Evolutionary conservation across 2,888 invertebrate genomes (phyloP).

Genomic region (Morinoia aosen): DNA sequence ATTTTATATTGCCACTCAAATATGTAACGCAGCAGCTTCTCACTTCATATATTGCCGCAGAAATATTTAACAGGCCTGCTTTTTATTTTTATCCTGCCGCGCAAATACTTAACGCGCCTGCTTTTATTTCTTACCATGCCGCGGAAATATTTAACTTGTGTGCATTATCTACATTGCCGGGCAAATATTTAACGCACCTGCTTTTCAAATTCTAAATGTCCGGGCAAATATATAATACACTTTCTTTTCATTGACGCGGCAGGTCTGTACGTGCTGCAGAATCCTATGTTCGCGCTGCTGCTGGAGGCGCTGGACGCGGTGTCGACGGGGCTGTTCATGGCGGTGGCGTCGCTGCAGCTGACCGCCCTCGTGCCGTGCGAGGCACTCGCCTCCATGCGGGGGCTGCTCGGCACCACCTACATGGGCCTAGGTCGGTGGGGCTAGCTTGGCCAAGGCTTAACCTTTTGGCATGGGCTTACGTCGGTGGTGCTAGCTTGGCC

Average conservation of each 20-base stretch:
- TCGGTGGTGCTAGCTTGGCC: not conserved
- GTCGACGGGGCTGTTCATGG: constrained; percentile 57
- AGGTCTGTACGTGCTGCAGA: constrained; percentile 58
- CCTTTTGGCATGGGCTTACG: too few species aligned
- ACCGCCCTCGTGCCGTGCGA: constrained; percentile 58
- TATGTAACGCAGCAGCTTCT: too few species aligned
- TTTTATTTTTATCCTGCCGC: too few species aligned
- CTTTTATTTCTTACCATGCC: too few species aligned
- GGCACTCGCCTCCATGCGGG: constrained; percentile 59
- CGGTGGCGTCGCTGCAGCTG: constrained; percentile 59
- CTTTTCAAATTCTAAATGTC: not conserved
- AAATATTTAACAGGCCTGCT: too few species aligned
- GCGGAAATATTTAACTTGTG: not conserved
- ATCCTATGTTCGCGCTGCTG: constrained; percentile 56
- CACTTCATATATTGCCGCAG: too few species aligned
- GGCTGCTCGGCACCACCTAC: constrained; percentile 36
- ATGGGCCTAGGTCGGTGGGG: constrained; percentile 10
- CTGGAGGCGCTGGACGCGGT: constrained; percentile 61
- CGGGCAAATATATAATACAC: not conserved
- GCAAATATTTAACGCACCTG: not conserved
- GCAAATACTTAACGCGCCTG: too few species aligned
- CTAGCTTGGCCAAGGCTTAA: too few species aligned
- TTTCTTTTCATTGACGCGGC: not conserved
- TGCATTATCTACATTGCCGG: not conserved
- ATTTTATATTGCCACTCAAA: too few species aligned